These are phyloP conservation scores for Caradrina kadenii DNA, from an alignment of 2,888 invertebrate genomes.

Conservation along the genomic window DNA sequence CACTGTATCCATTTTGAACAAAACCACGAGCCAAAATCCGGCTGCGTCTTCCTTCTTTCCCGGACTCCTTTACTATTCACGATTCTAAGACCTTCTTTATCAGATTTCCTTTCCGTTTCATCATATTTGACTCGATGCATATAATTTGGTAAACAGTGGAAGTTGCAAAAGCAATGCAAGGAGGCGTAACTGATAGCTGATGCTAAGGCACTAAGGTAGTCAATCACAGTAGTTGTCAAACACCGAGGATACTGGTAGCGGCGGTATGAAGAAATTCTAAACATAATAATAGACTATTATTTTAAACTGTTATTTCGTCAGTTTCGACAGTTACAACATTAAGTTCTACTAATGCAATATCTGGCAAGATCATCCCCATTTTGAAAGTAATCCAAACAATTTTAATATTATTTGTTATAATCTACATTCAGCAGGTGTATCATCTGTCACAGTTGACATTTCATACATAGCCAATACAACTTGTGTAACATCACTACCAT, in stretches of 20 bases:
- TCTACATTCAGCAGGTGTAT: slow-evolving; percentile 38
- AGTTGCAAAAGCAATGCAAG: slow-evolving; percentile 63
- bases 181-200: slow-evolving; percentile 71
- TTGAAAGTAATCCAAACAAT: too few species aligned
- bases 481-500: slow-evolving; percentile 9
- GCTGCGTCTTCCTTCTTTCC: too few species aligned
- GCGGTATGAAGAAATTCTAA: slow-evolving; percentile 41
- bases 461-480: slow-evolving; percentile 16
- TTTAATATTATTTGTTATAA: too few species aligned
- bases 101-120: slow-evolving; percentile 35
- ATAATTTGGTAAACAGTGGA: slow-evolving; percentile 40
- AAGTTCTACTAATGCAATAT: too few species aligned
- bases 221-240: slow-evolving; percentile 56
- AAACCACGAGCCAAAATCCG: background rate
- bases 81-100: slow-evolving; percentile 2
- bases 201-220: slow-evolving; percentile 58
- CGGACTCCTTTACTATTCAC: background rate
- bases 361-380: too few species aligned
- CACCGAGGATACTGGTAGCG: slow-evolving; percentile 39
- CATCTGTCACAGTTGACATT: slow-evolving; percentile 16
- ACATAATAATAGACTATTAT: slow-evolving; percentile 40
- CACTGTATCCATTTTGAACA: too few species aligned
- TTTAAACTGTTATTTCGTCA: slow-evolving; percentile 37
- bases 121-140: slow-evolving; percentile 14
- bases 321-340: background rate